Percentiles rank a stretch among this genome's conserved stretches.
Evolutionary conservation across 2,888 invertebrate genomes (phyloP).

Genomic region (Lobophora halterata): DNA sequence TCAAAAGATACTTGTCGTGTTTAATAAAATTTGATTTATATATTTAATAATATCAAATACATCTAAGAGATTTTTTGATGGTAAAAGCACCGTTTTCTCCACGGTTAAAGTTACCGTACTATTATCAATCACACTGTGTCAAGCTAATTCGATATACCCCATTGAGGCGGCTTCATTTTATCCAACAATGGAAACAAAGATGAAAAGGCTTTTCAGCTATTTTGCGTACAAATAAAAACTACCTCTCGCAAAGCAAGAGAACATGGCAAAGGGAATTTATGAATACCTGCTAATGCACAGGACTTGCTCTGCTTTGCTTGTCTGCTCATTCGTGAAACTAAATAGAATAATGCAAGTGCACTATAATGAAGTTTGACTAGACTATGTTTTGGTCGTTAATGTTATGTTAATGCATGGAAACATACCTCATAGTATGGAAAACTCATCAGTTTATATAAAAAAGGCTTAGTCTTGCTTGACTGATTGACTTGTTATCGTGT

Average conservation of each 20-base stretch:
- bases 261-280: constrained; percentile 21
- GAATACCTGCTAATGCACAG: constrained; percentile 18
- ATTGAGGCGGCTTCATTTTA: constrained; percentile 24
- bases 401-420: too few species aligned
- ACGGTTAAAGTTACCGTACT: neutral
- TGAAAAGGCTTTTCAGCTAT: constrained; percentile 17
- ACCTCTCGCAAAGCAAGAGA: constrained; percentile 18
- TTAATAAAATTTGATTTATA: too few species aligned
- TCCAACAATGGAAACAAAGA: constrained; percentile 25
- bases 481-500: too few species aligned
- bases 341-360: constrained; percentile 6
- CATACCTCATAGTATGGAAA: too few species aligned
- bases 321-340: constrained; percentile 10
- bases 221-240: constrained; percentile 21
- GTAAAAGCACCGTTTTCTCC: too few species aligned
- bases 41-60: too few species aligned
- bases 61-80: too few species aligned
- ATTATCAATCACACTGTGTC: neutral
- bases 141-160: constrained; percentile 32
- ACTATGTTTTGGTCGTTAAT: neutral
- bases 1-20: too few species aligned
- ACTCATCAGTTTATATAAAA: too few species aligned
- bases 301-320: constrained; percentile 12
- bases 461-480: too few species aligned
- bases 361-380: neutral